Conservation (phyloP, 2,797 vertebrate genomes). For the Danio aesculapii region DNA sequence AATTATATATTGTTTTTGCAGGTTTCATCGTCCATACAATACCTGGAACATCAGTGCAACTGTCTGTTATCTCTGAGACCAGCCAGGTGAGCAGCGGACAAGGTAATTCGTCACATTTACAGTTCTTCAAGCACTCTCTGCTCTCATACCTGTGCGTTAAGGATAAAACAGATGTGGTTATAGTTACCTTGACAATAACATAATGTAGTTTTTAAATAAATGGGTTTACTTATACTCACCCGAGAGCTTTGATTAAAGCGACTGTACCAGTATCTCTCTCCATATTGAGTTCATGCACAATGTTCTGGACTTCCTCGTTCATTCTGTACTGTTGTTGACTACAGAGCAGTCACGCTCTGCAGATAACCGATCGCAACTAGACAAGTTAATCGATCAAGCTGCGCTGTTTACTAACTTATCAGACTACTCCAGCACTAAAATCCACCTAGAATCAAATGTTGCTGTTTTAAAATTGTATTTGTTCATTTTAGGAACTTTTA, state of each 20-base stretch:
- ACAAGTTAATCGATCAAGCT: conserved; percentile 30
- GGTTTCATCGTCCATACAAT: background rate
- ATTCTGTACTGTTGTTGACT: background rate
- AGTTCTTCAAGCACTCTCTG: conserved; percentile 65
- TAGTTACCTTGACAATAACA: background rate
- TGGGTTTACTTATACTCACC: conserved; percentile 63
- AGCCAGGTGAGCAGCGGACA: conserved; percentile 80
- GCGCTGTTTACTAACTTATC: too few relatives aligned
- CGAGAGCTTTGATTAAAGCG: conserved; percentile 69
- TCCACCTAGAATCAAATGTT: too few relatives aligned
- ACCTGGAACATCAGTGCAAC: conserved; percentile 69
- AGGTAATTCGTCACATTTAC: conserved; percentile 79
- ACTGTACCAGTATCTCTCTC: conserved; percentile 64
- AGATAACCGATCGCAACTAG: conserved; percentile 31
- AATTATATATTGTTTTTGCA: too few relatives aligned
- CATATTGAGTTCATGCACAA: conserved; percentile 60
- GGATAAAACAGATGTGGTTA: background rate
- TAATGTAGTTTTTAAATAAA: background rate
- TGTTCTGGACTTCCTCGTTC: conserved; percentile 21
- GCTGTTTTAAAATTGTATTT: too few relatives aligned
- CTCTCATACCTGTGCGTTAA: conserved; percentile 70
- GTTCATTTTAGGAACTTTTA: too few relatives aligned
- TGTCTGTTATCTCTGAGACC: conserved; percentile 62
- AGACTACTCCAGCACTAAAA: too few relatives aligned
- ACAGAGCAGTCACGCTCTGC: background rate